Evolutionary conservation across 2,888 invertebrate genomes (phyloP).

Genomic region (Lepetodrilus schrolli): DNA sequence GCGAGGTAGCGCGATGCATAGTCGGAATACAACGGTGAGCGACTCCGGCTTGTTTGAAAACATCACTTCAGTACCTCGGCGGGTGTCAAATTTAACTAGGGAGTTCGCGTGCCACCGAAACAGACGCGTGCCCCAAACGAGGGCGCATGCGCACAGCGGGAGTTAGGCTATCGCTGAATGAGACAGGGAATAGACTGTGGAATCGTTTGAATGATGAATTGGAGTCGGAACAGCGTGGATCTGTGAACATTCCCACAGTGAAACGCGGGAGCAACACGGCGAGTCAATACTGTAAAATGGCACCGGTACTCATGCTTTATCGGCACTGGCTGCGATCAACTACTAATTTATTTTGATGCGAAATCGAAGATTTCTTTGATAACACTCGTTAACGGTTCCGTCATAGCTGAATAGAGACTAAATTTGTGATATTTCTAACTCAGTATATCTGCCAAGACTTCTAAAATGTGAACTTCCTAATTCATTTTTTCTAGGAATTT

Average conservation of each 20-base stretch:
- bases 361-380: no score
- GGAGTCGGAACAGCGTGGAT: background rate
- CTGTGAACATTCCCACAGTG: background rate
- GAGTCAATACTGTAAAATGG: no score
- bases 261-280: no score
- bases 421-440: no score
- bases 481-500: no score
- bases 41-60: constrained; percentile 21
- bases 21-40: background rate
- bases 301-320: no score
- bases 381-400: no score
- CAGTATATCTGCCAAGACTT: no score
- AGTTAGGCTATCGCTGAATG: background rate
- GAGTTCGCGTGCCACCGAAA: constrained; percentile 5
- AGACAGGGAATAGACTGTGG: background rate
- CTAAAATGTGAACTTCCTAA: no score
- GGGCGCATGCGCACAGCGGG: background rate
- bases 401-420: no score
- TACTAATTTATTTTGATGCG: no score
- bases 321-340: no score
- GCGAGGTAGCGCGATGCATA: constrained; percentile 1
- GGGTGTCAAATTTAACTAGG: constrained; percentile 26
- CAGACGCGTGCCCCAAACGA: constrained; percentile 11
- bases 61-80: constrained; percentile 9
- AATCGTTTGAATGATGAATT: background rate